Percentiles rank a stretch among this genome's conserved stretches.
Evolutionary conservation across 2,113 vertebrate species (phyloP).

Genomic region (Poeciliopsis turrubarensis): DNA sequence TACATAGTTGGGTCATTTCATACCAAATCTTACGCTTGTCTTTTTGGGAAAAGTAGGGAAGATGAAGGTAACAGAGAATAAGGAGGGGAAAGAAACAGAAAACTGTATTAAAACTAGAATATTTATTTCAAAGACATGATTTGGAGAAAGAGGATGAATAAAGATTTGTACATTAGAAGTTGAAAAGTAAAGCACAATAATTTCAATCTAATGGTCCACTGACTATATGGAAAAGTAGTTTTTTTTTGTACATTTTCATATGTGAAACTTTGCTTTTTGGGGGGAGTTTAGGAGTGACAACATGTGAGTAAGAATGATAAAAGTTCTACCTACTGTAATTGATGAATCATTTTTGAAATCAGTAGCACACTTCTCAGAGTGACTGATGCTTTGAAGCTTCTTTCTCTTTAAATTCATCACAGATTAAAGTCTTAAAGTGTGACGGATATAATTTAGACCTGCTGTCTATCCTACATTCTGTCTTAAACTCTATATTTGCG

Average conservation of each 20-base stretch:
- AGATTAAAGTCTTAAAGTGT: too few species aligned
- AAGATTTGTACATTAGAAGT: not conserved
- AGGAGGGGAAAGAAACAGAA: not conserved
- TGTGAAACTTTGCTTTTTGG: not conserved
- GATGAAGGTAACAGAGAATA: not conserved
- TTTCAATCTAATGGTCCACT: not conserved
- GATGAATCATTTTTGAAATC: too few species aligned
- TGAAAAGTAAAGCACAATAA: not conserved
- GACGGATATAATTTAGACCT: not conserved
- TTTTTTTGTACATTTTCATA: not conserved
- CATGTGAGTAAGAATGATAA: not conserved
- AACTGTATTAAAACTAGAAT: not conserved
- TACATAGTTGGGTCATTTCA: slow-evolving; percentile 66
- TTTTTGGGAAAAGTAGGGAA: slow-evolving; percentile 19
- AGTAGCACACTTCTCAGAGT: too few species aligned
- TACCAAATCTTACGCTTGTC: slow-evolving; percentile 51
- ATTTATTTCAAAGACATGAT: not conserved
- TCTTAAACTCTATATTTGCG: too few species aligned
- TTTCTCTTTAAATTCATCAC: too few species aligned
- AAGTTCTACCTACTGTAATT: too few species aligned
- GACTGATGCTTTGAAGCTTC: too few species aligned
- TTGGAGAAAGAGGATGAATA: too few species aligned
- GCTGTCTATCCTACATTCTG: too few species aligned
- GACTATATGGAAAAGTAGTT: not conserved
- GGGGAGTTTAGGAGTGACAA: not conserved